phyloP scores from a whole-genome alignment of 2,888 invertebrate genomes.

The Prosopocoilus inquinatus region DNA sequence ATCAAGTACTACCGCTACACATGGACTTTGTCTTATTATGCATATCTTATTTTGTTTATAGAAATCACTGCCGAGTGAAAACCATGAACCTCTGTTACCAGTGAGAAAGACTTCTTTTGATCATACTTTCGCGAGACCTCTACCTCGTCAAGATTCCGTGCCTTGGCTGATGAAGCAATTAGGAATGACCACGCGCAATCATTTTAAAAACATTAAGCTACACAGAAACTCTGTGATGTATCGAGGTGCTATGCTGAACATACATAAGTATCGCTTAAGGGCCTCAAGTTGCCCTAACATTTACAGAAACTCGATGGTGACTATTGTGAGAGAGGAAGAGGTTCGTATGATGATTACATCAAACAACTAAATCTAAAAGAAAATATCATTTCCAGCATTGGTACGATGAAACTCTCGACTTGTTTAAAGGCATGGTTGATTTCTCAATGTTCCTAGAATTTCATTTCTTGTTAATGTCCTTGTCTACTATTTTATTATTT shows the following conservation, averaged over 20 bases:
- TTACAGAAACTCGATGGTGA: slow-evolving; percentile 80
- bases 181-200: slow-evolving; percentile 59
- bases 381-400: slow-evolving; percentile 61
- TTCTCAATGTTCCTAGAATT: slow-evolving; percentile 74
- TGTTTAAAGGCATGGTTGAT: slow-evolving; percentile 73
- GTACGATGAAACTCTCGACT: slow-evolving; percentile 65
- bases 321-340: slow-evolving; percentile 37
- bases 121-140: not conserved
- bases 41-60: slow-evolving; percentile 19
- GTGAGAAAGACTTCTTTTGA: slow-evolving; percentile 16
- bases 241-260: slow-evolving; percentile 77
- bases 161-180: slow-evolving; percentile 57
- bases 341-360: not conserved
- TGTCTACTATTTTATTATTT: slow-evolving; percentile 86
- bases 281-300: slow-evolving; percentile 93
- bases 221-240: slow-evolving; percentile 83
- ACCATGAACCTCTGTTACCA: slow-evolving; percentile 3
- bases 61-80: slow-evolving; percentile 35
- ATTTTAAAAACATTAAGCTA: slow-evolving; percentile 68
- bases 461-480: slow-evolving; percentile 76
- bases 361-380: not conserved
- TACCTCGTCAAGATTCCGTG: slow-evolving; percentile 43
- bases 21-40: not conserved
- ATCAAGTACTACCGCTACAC: slow-evolving; percentile 19
- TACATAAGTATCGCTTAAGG: slow-evolving; percentile 74